Percentiles rank a stretch among this genome's conserved stretches.
These are phyloP conservation scores for Platygyra sinensis DNA, from an alignment of 64 coral and sea anemone species.

Conservation along the genomic window DNA sequence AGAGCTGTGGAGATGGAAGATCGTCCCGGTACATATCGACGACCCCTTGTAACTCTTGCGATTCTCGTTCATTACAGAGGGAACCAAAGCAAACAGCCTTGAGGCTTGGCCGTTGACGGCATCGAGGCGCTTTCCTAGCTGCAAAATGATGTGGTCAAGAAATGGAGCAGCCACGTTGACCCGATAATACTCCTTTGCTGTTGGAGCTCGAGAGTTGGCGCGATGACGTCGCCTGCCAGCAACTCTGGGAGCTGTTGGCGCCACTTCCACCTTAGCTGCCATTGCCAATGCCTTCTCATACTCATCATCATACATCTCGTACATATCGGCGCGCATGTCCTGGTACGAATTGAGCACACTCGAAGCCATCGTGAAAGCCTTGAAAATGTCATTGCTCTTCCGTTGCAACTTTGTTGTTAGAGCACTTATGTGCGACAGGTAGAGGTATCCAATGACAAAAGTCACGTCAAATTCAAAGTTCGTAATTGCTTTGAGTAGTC, in stretches of 20 bases:
- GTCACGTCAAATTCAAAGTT: conserved; percentile 2
- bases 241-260: conserved; percentile 2
- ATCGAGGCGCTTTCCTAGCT: too few species aligned
- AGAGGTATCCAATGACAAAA: too few species aligned
- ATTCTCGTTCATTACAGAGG: too few species aligned
- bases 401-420: neutral
- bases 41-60: too few species aligned
- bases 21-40: too few species aligned
- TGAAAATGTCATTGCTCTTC: too few species aligned
- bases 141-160: too few species aligned
- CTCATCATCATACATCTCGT: neutral
- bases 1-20: too few species aligned
- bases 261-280: conserved; percentile 3
- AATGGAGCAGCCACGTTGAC: too few species aligned
- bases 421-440: too few species aligned
- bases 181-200: conserved; percentile 3
- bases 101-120: too few species aligned
- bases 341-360: neutral
- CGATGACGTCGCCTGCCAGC: neutral
- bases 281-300: neutral
- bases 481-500: conserved; percentile 11
- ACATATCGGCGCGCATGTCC: neutral
- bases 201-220: neutral
- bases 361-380: conserved; percentile 7
- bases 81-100: too few species aligned